A percentile compares a stretch with the other conserved stretches of the same genome.
These are phyloP conservation scores for Babyrousa celebensis DNA, from an alignment of 2,797 vertebrate species.

Conservation along the genomic window DNA sequence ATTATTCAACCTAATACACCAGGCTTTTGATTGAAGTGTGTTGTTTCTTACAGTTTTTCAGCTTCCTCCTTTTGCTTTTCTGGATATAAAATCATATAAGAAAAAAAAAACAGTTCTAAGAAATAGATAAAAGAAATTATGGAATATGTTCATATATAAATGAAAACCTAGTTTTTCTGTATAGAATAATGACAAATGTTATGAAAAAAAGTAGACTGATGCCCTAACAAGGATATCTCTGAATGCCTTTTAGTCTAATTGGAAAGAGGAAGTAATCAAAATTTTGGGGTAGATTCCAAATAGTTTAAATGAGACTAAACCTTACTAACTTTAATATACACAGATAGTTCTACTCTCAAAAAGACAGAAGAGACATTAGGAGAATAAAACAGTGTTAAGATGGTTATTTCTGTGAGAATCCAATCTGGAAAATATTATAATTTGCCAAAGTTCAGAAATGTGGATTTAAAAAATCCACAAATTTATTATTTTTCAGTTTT, in stretches of 20 bases:
- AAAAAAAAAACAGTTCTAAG: neutral
- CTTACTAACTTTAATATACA: neutral
- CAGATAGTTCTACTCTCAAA: neutral
- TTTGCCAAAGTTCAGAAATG: neutral
- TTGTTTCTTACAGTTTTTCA: neutral
- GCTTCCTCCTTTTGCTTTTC: neutral
- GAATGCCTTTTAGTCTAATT: neutral
- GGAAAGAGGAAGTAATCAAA: neutral
- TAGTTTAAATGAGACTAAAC: neutral
- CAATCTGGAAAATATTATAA: neutral
- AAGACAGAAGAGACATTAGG: neutral
- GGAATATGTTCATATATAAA: neutral
- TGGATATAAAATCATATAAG: neutral
- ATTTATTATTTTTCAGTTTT: neutral
- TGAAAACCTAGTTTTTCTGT: neutral
- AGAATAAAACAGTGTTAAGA: neutral
- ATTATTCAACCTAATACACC: neutral
- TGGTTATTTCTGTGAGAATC: neutral
- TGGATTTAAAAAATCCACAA: neutral
- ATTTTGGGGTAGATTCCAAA: neutral
- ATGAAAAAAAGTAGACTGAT: neutral
- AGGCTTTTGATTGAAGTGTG: neutral
- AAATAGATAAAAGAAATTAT: neutral
- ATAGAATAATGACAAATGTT: fast-evolving
- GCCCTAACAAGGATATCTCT: neutral